Evolutionary conservation across 2,797 vertebrate species (phyloP), one percentile per base, ranked within the genome.

Genomic region (Borostomias antarcticus): DNA sequence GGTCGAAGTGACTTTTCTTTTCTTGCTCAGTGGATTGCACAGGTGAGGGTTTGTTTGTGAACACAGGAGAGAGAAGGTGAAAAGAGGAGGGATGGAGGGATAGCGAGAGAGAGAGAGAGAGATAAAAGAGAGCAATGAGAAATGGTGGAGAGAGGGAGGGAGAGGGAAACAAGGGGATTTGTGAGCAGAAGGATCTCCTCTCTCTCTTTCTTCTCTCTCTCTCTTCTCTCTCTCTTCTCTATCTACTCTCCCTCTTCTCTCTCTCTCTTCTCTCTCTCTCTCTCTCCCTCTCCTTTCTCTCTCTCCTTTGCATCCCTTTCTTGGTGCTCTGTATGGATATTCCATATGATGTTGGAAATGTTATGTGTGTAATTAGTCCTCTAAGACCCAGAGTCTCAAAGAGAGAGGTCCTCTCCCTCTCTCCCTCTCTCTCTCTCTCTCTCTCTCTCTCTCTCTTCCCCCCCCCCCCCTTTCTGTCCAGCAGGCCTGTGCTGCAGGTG

Each of bases 131-230:
- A 13, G 43, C 13, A 13, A 17, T 4, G 4, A 10, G 11, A 15
- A 15, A 15, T 50, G 58, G 62, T 59, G 32, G 13, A 62, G 58
- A 64, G 62, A 23, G 64, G 58, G 58, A 65, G 70, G 76, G 57
- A 61, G 53, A 45, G 72, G 65, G 62, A 72, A 33, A 64, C 68
- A 47, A 74, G 29, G n/a, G 78, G 65, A 76, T 85, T 84, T 77
- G 78, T 73, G 70, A 82, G 58, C 33, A 30, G 50, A 53, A 7
- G 32, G 74, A 37, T n/a, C 74, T 74, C 63, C 77, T 76, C 53
- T 75, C 76, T 75, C 73, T 67, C 71, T 28, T 47, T 23, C 58
- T 74, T 32, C 45, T 58, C 69, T 77, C 70, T 77, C 17, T 32
- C 37, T n/a, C 26, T 47, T 32, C 25, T 64, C 48, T 66, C 30